phyloP scores from a whole-genome alignment of 2,888 invertebrate genomes.

The Amblyteles armatorius region DNA sequence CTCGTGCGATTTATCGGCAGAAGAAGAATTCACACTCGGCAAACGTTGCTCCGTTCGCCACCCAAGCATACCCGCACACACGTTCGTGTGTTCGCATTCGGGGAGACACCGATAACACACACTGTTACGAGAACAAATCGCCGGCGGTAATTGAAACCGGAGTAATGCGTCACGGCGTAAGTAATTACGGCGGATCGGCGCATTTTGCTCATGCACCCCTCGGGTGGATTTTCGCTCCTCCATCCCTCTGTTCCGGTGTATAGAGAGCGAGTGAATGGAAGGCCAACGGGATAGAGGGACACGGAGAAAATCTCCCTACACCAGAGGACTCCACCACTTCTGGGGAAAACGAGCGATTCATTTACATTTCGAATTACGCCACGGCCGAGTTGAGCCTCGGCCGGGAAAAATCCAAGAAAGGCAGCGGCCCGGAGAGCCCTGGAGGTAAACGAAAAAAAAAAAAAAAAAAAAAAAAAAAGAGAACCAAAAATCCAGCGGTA shows the following conservation, averaged over 20 bases:
- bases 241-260: not conserved
- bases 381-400: constrained; percentile 18
- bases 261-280: constrained; percentile 35
- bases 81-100: not conserved
- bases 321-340: constrained; percentile 51
- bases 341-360: constrained; percentile 60
- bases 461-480: too few species aligned
- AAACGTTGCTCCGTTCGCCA: constrained; percentile 37
- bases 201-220: constrained; percentile 68
- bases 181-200: constrained; percentile 75
- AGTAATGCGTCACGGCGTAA: constrained; percentile 77
- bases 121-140: constrained; percentile 73
- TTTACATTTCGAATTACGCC: constrained; percentile 66
- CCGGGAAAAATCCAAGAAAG: constrained; percentile 10
- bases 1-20: constrained; percentile 43
- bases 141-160: constrained; percentile 77
- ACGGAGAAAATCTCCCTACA: constrained; percentile 36
- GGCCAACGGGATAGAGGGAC: constrained; percentile 20
- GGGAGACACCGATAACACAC: not conserved
- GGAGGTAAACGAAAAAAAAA: not conserved
- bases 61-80: constrained; percentile 19
- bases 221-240: constrained; percentile 9
- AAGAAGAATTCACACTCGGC: constrained; percentile 45
- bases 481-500: not conserved
- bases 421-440: not conserved